Conservation (phyloP, 2,888 invertebrate genomes). For the Bugulina stolonifera region DNA sequence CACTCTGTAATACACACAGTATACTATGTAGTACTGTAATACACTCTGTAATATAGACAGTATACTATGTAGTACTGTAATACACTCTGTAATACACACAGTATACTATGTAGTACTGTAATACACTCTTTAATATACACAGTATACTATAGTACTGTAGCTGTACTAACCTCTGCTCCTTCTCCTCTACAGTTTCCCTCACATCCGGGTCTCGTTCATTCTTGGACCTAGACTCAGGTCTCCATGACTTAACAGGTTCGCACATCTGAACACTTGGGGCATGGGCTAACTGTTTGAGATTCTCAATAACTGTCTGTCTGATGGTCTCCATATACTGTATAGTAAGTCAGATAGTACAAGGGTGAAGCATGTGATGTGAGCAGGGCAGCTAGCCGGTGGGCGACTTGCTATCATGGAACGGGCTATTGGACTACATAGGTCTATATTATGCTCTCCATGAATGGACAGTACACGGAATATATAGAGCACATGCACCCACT, state of each 20-base stretch:
- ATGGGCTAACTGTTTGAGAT: constrained; percentile 80
- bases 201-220: constrained; percentile 32
- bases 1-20: too few relatives aligned
- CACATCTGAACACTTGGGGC: constrained; percentile 96
- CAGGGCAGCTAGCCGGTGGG: too few relatives aligned
- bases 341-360: neutral
- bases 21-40: too few relatives aligned
- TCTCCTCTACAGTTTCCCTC: constrained; percentile 28
- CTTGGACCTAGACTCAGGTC: constrained; percentile 43
- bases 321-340: constrained; percentile 81
- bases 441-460: too few relatives aligned
- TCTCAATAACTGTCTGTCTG: constrained; percentile 78
- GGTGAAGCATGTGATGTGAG: neutral
- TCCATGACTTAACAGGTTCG: constrained; percentile 74
- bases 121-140: too few relatives aligned
- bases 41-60: too few relatives aligned
- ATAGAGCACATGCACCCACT: neutral
- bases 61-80: too few relatives aligned
- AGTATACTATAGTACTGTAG: neutral
- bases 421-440: too few relatives aligned
- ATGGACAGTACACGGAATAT: too few relatives aligned
- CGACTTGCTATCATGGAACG: too few relatives aligned
- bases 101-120: too few relatives aligned
- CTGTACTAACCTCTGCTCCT: constrained; percentile 28
- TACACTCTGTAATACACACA: too few relatives aligned